Percentiles rank a stretch among this genome's conserved stretches.
These are phyloP conservation scores for Lasioglossum malachurum DNA, from an alignment of 2,888 invertebrate genomes.

Conservation along the genomic window DNA sequence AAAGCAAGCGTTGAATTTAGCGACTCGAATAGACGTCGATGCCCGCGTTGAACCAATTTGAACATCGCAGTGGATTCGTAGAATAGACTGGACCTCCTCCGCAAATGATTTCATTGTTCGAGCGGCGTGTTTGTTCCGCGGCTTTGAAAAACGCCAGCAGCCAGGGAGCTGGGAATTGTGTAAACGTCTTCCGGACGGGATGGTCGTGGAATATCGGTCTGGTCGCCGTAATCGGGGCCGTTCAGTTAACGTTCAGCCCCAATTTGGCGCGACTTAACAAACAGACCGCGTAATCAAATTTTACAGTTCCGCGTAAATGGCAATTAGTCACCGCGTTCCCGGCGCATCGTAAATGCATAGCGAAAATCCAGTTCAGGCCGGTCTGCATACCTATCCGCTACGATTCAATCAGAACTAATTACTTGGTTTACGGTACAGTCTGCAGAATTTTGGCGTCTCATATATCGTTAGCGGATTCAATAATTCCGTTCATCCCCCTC, in stretches of 20 bases:
- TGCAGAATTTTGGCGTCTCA: constrained; percentile 46
- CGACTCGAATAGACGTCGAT: no score
- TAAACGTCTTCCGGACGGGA: not conserved
- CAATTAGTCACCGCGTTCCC: constrained; percentile 44
- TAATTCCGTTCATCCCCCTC: constrained; percentile 13
- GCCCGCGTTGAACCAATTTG: no score
- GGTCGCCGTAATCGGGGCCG: not conserved
- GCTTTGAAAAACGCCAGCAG: not conserved
- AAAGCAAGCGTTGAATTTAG: no score
- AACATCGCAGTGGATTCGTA: not conserved
- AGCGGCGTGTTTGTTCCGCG: not conserved
- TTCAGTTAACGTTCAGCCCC: constrained; percentile 12
- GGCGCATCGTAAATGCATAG: constrained; percentile 43
- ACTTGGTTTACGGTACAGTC: constrained; percentile 37
- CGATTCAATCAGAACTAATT: constrained; percentile 61
- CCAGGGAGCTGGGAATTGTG: not conserved
- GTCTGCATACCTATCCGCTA: constrained; percentile 25
- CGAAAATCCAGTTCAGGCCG: constrained; percentile 32
- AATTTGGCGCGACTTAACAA: constrained; percentile 41
- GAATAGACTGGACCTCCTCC: not conserved
- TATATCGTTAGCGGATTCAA: constrained; percentile 33
- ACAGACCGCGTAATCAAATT: constrained; percentile 47
- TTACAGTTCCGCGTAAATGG: constrained; percentile 51
- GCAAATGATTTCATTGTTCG: not conserved
- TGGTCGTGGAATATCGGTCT: not conserved